phyloP scores from a whole-genome alignment of 2,888 invertebrate genomes.

The Dione juno region DNA sequence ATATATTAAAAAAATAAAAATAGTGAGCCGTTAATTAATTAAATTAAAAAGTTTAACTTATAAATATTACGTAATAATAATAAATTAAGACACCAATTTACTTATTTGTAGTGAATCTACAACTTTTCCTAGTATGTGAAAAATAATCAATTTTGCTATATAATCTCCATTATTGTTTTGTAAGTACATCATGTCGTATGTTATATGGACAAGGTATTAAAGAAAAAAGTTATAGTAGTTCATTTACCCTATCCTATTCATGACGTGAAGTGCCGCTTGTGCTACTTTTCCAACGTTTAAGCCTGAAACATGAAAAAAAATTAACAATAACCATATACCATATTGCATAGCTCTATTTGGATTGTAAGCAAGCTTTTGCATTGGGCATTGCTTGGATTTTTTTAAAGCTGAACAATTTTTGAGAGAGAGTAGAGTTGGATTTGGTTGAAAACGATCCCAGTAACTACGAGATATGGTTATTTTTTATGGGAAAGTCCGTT shows the following conservation, averaged over 20 bases:
- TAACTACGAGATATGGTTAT: too few species aligned
- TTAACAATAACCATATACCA: constrained; percentile 1
- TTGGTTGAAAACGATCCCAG: too few species aligned
- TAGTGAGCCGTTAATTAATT: too few species aligned
- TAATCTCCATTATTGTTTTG: not conserved
- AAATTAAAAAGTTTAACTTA: too few species aligned
- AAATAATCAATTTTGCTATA: not conserved
- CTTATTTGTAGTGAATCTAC: too few species aligned
- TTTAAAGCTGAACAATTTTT: too few species aligned
- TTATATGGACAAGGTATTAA: not conserved
- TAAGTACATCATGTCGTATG: not conserved
- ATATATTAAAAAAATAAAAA: too few species aligned
- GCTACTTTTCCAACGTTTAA: constrained; percentile 20
- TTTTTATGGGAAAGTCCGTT: too few species aligned
- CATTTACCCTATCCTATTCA: constrained; percentile 24
- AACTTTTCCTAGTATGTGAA: too few species aligned
- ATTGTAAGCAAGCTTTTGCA: not conserved
- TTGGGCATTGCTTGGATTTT: not conserved
- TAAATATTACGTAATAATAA: too few species aligned
- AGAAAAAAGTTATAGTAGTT: constrained; percentile 20
- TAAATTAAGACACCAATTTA: too few species aligned
- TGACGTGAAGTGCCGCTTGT: constrained; percentile 25
- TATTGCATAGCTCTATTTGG: not conserved
- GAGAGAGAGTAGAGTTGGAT: too few species aligned
- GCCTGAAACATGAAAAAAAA: constrained; percentile 12